Evolutionary conservation across 2,797 vertebrate genomes (phyloP).

Genomic region (Gambelia wislizenii): DNA sequence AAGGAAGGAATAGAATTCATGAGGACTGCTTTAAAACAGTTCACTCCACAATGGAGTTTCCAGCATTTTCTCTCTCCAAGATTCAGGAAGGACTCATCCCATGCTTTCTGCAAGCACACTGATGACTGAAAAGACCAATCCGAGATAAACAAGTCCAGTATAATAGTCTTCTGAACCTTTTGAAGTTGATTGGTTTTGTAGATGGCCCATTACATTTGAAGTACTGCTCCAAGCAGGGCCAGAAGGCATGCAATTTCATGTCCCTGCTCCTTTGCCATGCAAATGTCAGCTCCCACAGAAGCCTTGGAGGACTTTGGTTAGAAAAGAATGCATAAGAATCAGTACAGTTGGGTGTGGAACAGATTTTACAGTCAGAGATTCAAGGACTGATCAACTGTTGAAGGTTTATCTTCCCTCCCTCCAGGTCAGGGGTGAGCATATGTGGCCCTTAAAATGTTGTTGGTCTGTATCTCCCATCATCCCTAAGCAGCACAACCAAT

Average conservation of each 20-base stretch:
- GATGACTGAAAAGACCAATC: too few species aligned
- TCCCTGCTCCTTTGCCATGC: background rate
- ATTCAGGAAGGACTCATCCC: too few species aligned
- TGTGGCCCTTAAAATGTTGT: background rate
- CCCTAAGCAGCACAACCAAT: background rate
- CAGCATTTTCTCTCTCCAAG: too few species aligned
- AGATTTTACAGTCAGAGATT: background rate
- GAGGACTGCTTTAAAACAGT: background rate
- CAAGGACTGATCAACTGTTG: background rate
- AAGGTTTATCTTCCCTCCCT: background rate
- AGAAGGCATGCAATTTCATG: background rate
- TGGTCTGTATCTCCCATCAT: background rate
- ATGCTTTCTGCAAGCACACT: too few species aligned
- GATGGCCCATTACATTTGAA: background rate
- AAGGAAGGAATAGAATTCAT: background rate
- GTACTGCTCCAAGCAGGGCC: background rate
- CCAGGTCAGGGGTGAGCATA: too few species aligned
- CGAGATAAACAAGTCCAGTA: background rate
- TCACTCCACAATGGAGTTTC: background rate
- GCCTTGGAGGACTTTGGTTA: background rate
- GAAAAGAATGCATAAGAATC: background rate
- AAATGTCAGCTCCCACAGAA: background rate
- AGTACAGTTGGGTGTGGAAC: background rate
- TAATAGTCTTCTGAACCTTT: background rate
- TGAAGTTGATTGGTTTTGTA: background rate